These are phyloP conservation scores for Dipodomys merriami DNA, from an alignment of 2,113 vertebrate species.

Conservation along the genomic window DNA sequence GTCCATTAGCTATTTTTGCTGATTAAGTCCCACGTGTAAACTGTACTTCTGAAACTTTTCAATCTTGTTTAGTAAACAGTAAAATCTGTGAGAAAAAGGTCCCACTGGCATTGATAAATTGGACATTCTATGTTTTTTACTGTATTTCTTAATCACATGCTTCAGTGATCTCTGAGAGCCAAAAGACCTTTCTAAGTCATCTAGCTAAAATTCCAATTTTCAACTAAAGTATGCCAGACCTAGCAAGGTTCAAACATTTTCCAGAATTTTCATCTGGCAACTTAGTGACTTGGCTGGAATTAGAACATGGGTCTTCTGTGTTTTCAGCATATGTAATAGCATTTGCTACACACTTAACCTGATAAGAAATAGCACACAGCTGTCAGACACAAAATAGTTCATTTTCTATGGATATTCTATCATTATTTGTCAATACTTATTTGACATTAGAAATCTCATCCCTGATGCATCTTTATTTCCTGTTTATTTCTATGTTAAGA, in stretches of 20 bases:
- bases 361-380: background rate
- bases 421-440: slow-evolving; percentile 18
- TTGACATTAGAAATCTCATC: slow-evolving; percentile 23
- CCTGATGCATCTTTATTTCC: background rate
- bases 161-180: background rate
- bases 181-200: background rate
- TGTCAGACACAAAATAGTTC: background rate
- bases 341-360: background rate
- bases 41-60: background rate
- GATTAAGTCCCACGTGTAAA: background rate
- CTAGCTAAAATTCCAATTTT: background rate
- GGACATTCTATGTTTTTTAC: background rate
- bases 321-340: background rate
- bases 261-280: background rate
- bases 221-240: background rate
- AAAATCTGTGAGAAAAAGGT: background rate
- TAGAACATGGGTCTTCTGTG: background rate
- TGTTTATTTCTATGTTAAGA: slow-evolving; percentile 58
- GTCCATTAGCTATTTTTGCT: background rate
- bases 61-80: background rate
- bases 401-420: background rate
- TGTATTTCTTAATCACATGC: background rate
- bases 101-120: background rate
- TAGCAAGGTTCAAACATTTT: background rate
- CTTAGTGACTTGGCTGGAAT: background rate